Evolutionary conservation across 2,888 invertebrate genomes (phyloP), one percentile per base, ranked within the genome.

Genomic region (Agelastica alni): DNA sequence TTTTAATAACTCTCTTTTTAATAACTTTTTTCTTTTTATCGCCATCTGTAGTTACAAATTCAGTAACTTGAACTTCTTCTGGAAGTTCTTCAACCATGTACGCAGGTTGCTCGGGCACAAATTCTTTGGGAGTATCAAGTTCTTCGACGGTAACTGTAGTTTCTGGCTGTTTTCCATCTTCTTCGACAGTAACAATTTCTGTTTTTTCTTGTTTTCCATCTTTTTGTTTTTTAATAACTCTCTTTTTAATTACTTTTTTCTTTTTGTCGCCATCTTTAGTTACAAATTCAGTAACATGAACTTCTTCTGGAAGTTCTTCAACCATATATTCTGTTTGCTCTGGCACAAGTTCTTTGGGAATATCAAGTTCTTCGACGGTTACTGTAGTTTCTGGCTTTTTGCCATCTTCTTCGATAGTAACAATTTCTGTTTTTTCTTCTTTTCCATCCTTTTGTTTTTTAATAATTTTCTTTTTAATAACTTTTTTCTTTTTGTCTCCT

Each of bases 151-250:
- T n/a, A n/a, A n/a, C n/a, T n/a, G n/a, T n/a, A n/a, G n/a, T n/a
- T n/a, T n/a, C n/a, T n/a, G n/a, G n/a, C n/a, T n/a, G n/a, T 72
- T 63, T 62, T 13, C 61, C 70, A 48, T 64, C 62, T 56, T 67
- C 67, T 43, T 51, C 52, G 9, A 52, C 48, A 4, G 74, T 74
- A 6, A 68, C 63, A 48, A 75, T 64, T 69, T 76, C 70, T 4
- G 76, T 65, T 10, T 67, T 66, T 65, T 70, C 70, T 53, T 70
- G 53, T 64, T 68, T 71, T 30, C 56, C 59, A 22, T 65, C 69
- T 37, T 59, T 61, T 42, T 73, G 74, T 60, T 78, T 78, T 48
- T 73, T 78, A 42, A 79, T 75, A 1, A 74, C 66, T 28, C 78
- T 70, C 36, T 75, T 77, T 31, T 73, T 76, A 3, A 73, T 69